phyloP scores from a whole-genome alignment of 2,113 vertebrate species.

The Myrmophylax atrothorax region DNA sequence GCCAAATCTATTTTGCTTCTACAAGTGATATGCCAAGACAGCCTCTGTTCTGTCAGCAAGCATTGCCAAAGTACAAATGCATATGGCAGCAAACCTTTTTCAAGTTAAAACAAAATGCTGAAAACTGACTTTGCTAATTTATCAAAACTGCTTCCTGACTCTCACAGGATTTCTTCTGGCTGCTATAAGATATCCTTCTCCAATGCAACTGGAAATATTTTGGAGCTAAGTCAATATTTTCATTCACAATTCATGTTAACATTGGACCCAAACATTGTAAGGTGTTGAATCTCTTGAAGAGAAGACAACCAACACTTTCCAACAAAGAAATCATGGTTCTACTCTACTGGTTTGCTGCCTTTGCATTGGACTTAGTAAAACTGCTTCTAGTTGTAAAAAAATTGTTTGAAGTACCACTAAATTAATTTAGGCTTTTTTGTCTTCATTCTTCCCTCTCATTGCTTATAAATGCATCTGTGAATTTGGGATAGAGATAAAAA shows the following conservation, averaged over 20 bases:
- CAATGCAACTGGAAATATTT: constrained; percentile 15
- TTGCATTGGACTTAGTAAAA: neutral
- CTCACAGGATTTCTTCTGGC: constrained; percentile 50
- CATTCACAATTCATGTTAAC: constrained; percentile 51
- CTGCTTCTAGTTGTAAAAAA: neutral
- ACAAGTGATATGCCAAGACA: constrained; percentile 62
- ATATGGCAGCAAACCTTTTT: constrained; percentile 56
- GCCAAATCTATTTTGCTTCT: constrained; percentile 57
- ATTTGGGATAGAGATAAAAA: neutral
- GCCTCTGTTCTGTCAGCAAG: constrained; percentile 54
- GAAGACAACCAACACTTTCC: neutral
- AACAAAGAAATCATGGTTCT: neutral
- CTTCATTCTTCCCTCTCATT: neutral
- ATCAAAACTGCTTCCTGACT: constrained; percentile 61
- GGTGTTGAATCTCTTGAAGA: neutral
- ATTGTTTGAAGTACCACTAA: neutral
- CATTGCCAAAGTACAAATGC: constrained; percentile 64
- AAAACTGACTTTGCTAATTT: constrained; percentile 69
- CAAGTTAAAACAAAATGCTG: constrained; percentile 57
- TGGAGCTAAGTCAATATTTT: constrained; percentile 50
- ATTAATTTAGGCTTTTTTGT: neutral
- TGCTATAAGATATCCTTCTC: neutral
- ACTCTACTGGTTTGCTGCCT: neutral
- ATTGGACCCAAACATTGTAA: neutral
- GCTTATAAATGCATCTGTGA: neutral